phyloP scores from a whole-genome alignment of 2,113 vertebrate genomes.

The Oreochromis aureus region DNA sequence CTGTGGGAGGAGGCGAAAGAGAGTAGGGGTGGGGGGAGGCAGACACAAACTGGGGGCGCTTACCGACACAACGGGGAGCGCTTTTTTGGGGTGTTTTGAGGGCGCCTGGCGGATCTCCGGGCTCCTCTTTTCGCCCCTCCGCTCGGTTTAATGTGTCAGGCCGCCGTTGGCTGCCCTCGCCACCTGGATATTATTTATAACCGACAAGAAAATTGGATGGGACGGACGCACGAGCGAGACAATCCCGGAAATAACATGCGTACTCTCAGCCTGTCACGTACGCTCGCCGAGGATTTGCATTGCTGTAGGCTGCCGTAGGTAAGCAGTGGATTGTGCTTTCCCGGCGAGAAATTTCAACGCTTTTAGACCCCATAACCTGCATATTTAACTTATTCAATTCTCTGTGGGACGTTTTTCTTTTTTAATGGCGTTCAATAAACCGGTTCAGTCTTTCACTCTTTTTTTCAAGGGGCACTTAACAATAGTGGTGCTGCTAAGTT shows the following conservation, averaged over 20 bases:
- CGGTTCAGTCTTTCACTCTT: neutral
- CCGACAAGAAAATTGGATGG: slow-evolving; percentile 8
- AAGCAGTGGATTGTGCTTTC: neutral
- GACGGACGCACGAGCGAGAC: slow-evolving; percentile 29
- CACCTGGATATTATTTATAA: slow-evolving; percentile 21
- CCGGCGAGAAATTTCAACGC: neutral
- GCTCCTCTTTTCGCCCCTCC: neutral
- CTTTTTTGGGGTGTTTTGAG: neutral
- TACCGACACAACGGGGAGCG: neutral
- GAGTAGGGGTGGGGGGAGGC: neutral
- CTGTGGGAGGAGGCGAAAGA: neutral
- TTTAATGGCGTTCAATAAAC: neutral
- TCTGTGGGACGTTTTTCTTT: neutral
- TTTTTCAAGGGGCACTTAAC: neutral
- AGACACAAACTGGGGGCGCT: neutral
- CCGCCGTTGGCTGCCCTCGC: neutral
- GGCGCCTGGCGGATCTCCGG: neutral
- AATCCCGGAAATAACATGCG: slow-evolving; percentile 68
- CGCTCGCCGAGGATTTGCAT: slow-evolving; percentile 50
- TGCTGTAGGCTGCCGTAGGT: slow-evolving; percentile 44
- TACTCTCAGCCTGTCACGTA: slow-evolving; percentile 69
- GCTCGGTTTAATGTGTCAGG: neutral
- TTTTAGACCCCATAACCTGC: neutral
- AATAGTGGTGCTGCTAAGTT: neutral
- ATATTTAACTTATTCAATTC: neutral